Evolutionary conservation across 2,888 invertebrate genomes (phyloP).

Genomic region (Prionchulus punctatus): DNA sequence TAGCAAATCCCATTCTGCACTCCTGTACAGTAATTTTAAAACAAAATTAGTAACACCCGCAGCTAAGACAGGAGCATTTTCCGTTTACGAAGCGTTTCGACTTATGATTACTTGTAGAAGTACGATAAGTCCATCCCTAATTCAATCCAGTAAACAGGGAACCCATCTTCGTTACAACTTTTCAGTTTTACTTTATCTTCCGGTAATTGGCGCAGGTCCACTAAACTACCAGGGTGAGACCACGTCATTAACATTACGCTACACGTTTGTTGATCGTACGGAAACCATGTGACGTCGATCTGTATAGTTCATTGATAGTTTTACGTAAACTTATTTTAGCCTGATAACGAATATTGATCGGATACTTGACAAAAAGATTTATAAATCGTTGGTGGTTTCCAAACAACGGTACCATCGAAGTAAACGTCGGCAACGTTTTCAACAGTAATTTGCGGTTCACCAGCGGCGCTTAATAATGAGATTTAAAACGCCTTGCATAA

Average conservation of each 20-base stretch:
- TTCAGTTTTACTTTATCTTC: too few relatives aligned
- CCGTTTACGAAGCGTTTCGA: too few relatives aligned
- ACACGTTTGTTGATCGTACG: slow-evolving; percentile 20
- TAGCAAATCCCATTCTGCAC: slow-evolving; percentile 30
- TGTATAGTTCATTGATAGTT: slow-evolving; percentile 13
- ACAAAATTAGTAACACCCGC: too few relatives aligned
- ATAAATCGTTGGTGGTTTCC: slow-evolving; percentile 32
- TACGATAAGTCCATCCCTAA: slow-evolving; percentile 31
- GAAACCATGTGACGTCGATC: slow-evolving; percentile 32
- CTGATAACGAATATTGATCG: neutral
- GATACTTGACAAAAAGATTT: slow-evolving; percentile 30
- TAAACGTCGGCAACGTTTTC: slow-evolving; percentile 23
- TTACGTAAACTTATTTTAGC: neutral
- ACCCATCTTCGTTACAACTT: too few relatives aligned
- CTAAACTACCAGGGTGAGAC: neutral
- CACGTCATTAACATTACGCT: neutral
- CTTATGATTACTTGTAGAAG: slow-evolving; percentile 17
- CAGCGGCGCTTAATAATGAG: slow-evolving; percentile 30
- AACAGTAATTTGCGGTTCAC: slow-evolving; percentile 32
- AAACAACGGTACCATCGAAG: slow-evolving; percentile 26
- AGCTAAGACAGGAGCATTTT: too few relatives aligned
- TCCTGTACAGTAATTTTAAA: too few relatives aligned
- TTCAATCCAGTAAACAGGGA: too few relatives aligned
- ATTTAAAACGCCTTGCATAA: too few relatives aligned
- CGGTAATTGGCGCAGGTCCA: too few relatives aligned